phyloP scores from a whole-genome alignment of 2,888 invertebrate species.

The Meliscaeva auricollis region DNA sequence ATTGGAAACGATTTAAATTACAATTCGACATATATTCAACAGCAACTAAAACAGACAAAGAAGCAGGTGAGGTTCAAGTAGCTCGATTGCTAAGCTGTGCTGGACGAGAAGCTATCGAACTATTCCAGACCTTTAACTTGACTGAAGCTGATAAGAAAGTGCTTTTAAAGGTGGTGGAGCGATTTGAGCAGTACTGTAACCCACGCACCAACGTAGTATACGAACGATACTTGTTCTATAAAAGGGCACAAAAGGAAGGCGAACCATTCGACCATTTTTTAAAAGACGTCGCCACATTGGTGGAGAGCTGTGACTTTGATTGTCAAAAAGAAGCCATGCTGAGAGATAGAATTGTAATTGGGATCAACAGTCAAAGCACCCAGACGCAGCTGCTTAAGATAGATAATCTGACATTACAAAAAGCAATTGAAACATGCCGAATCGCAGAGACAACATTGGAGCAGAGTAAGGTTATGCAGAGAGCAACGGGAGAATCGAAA shows the following conservation, averaged over 20 bases:
- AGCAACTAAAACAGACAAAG: slow-evolving; percentile 12
- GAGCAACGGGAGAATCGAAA: background rate
- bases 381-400: slow-evolving; percentile 19
- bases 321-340: slow-evolving; percentile 2
- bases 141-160: background rate
- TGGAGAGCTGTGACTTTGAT: slow-evolving; percentile 19
- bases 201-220: background rate
- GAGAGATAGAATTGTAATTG: slow-evolving; percentile 5
- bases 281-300: slow-evolving; percentile 12
- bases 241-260: slow-evolving; percentile 20
- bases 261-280: slow-evolving; percentile 28
- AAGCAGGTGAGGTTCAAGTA: slow-evolving; percentile 22
- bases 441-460: slow-evolving; percentile 1
- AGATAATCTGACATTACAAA: slow-evolving; percentile 1
- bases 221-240: slow-evolving; percentile 17
- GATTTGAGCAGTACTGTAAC: background rate
- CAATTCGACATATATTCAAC: slow-evolving; percentile 28
- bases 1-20: slow-evolving; percentile 21
- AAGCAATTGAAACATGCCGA: slow-evolving; percentile 5
- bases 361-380: slow-evolving; percentile 7
- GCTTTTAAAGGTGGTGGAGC: background rate
- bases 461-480: slow-evolving; percentile 1
- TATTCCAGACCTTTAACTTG: background rate
- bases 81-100: slow-evolving; percentile 30
- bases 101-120: slow-evolving; percentile 1